phyloP scores from a whole-genome alignment of 1,140 invertebrate genomes.

The Eueides isabella region DNA sequence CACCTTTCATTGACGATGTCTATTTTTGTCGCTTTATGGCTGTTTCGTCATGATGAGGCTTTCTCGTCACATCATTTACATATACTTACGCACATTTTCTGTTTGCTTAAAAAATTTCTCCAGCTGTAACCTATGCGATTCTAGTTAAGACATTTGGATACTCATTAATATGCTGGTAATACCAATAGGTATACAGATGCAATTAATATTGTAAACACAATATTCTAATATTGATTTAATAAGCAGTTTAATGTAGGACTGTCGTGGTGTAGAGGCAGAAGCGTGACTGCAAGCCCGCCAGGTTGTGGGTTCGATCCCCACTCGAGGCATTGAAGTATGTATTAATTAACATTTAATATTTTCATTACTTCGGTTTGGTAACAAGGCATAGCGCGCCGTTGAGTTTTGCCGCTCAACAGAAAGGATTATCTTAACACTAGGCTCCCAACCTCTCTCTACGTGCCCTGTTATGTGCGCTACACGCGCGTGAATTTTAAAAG shows the following conservation, averaged over 20 bases:
- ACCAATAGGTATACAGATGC: background rate
- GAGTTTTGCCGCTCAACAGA: no score
- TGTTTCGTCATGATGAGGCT: slow-evolving; percentile 67
- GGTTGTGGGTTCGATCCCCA: no score
- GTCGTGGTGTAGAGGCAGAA: no score
- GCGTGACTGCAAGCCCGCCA: no score
- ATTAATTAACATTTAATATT: no score
- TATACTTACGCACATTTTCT: slow-evolving; percentile 68
- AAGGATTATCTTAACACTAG: no score
- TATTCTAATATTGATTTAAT: background rate
- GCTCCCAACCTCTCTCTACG: no score
- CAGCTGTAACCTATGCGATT: slow-evolving; percentile 36
- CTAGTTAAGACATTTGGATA: slow-evolving; percentile 12
- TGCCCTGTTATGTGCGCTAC: no score
- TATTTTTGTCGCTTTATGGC: slow-evolving; percentile 61
- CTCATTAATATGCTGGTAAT: background rate
- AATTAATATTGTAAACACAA: background rate
- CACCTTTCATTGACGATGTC: slow-evolving; percentile 45
- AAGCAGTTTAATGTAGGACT: background rate
- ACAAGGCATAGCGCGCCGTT: no score
- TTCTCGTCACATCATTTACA: slow-evolving; percentile 71
- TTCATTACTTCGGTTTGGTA: no score
- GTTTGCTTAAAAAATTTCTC: slow-evolving; percentile 73
- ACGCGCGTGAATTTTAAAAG: no score
- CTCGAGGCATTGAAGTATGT: no score